Percentiles rank a stretch among this genome's conserved stretches.
Conservation (phyloP, 2,888 invertebrate species). For the Scrobipalpa atriplicella region DNA sequence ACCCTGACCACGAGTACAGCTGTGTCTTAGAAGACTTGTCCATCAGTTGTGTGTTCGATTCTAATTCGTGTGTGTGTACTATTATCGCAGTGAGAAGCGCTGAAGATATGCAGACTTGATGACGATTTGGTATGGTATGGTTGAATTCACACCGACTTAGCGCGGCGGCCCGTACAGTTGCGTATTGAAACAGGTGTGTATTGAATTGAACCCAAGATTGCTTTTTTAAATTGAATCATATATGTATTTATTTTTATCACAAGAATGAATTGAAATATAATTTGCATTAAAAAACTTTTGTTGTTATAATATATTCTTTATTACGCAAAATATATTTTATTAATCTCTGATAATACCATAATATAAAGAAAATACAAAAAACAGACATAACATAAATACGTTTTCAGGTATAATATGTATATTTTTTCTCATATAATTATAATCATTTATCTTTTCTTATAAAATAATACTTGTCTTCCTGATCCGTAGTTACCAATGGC, state of each 20-base stretch:
- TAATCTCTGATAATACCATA: not conserved
- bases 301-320: conserved; percentile 10
- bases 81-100: conserved; percentile 78
- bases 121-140: not conserved
- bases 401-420: too few relatives aligned
- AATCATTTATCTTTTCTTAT: conserved; percentile 43
- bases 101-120: conserved; percentile 41
- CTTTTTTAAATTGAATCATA: too few relatives aligned
- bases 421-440: not conserved
- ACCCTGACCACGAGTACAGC: conserved; percentile 93
- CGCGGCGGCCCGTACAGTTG: conserved; percentile 5
- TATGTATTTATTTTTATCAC: not conserved
- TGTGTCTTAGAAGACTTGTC: conserved; percentile 92
- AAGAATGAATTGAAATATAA: conserved; percentile 1
- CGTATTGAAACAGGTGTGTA: too few relatives aligned
- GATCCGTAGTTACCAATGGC: conserved; percentile 64
- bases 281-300: not conserved
- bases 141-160: conserved; percentile 22
- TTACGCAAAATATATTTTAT: conserved; percentile 3
- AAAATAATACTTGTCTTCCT: conserved; percentile 57
- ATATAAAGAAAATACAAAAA: conserved; percentile 32
- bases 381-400: not conserved
- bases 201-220: too few relatives aligned
- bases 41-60: conserved; percentile 94
- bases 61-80: conserved; percentile 84